phyloP scores from a whole-genome alignment of 2,113 vertebrate species.

The Grammomys surdaster region DNA sequence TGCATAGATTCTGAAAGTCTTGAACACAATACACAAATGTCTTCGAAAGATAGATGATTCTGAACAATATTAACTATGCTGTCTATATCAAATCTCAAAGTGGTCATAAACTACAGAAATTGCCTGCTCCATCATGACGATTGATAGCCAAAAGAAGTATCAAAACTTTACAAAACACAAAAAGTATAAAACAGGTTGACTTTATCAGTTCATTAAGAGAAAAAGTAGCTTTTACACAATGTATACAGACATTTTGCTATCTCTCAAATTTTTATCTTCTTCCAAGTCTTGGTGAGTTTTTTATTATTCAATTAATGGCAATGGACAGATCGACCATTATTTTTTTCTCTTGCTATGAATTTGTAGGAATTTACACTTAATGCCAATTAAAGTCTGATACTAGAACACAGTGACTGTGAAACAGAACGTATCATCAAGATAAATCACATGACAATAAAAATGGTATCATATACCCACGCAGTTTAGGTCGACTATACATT shows the following conservation, averaged over 20 bases:
- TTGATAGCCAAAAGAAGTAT: neutral
- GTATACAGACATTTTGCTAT: neutral
- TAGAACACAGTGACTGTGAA: slow-evolving; percentile 1
- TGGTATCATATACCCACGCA: neutral
- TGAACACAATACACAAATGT: slow-evolving; percentile 20
- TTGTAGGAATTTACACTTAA: neutral
- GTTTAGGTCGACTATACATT: neutral
- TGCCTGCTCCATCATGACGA: neutral
- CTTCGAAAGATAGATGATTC: neutral
- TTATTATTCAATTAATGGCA: neutral
- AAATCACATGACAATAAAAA: neutral
- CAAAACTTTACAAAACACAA: neutral
- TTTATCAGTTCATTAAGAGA: slow-evolving; percentile 35
- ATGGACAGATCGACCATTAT: neutral
- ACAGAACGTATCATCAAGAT: neutral
- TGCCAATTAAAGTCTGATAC: slow-evolving; percentile 3
- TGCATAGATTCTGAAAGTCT: neutral
- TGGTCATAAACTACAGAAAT: neutral
- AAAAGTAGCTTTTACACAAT: slow-evolving; percentile 29
- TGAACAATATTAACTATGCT: slow-evolving; percentile 15
- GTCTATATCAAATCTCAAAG: slow-evolving; percentile 18
- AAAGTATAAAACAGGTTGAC: neutral
- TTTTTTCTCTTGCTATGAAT: slow-evolving; percentile 3
- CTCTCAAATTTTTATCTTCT: slow-evolving; percentile 10
- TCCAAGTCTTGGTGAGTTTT: slow-evolving; percentile 1